A percentile compares a stretch with the other conserved stretches of the same genome.
phyloP scores from a whole-genome alignment of 2,797 vertebrate genomes.

The Sarcoramphus papa region DNA sequence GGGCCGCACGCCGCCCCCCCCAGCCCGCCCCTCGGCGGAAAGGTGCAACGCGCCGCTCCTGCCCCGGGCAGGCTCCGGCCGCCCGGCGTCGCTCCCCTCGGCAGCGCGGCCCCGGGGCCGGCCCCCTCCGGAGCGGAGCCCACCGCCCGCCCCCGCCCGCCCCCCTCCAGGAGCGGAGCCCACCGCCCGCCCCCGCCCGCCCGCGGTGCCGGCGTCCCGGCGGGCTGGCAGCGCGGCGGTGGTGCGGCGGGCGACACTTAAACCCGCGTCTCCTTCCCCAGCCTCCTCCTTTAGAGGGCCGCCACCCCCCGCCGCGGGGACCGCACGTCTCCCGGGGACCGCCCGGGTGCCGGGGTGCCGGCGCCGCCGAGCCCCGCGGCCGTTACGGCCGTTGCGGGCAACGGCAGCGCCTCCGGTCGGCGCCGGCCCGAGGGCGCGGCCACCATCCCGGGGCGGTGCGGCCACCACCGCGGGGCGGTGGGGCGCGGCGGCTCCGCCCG shows the following conservation, averaged over 20 bases:
- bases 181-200: too few species aligned
- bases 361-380: background rate
- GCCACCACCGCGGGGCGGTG: background rate
- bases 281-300: too few species aligned
- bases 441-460: background rate
- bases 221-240: background rate
- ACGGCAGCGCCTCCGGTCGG: background rate
- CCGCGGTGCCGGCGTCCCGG: background rate
- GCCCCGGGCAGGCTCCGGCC: background rate
- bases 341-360: background rate
- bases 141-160: too few species aligned
- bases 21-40: too few species aligned
- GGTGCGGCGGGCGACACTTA: background rate
- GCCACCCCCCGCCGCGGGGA: background rate
- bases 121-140: background rate
- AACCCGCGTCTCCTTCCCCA: background rate
- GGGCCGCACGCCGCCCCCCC: too few species aligned
- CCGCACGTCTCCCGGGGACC: background rate
- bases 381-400: background rate
- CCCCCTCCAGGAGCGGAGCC: too few species aligned
- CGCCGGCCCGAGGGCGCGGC: background rate
- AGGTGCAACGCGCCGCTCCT: too few species aligned
- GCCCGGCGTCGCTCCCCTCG: background rate
- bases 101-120: too few species aligned
- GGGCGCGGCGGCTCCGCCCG: background rate